Percentiles rank a stretch among this genome's conserved stretches.
These are phyloP conservation scores for Lumbricus terrestris DNA, from an alignment of 2,888 invertebrate species.

Conservation along the genomic window DNA sequence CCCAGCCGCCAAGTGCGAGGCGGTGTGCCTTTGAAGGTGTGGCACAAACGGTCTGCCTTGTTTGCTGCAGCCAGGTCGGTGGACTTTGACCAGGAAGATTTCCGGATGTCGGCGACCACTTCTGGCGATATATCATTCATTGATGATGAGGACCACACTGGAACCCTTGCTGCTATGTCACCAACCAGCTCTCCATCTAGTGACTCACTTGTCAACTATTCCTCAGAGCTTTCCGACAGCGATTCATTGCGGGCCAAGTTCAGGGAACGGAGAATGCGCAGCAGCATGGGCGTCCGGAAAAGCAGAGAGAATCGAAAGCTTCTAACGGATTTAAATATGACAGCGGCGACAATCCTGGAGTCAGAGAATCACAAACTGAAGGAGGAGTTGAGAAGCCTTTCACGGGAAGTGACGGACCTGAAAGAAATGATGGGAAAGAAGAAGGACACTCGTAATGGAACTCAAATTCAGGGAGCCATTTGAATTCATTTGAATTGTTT, in stretches of 20 bases:
- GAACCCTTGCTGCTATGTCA: background rate
- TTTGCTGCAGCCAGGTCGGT: background rate
- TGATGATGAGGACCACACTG: background rate
- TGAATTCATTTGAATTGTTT: background rate
- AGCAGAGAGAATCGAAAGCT: background rate
- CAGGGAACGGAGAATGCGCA: slow-evolving; percentile 7
- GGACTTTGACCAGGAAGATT: background rate
- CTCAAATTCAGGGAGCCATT: background rate
- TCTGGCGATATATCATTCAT: background rate
- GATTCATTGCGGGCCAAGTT: background rate
- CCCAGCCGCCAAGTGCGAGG: slow-evolving; percentile 15
- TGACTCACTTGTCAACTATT: slow-evolving; percentile 7
- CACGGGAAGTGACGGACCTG: slow-evolving; percentile 7
- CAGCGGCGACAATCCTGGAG: slow-evolving; percentile 8
- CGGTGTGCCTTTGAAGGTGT: slow-evolving; percentile 32
- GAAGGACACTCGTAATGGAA: background rate
- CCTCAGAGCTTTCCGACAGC: slow-evolving; percentile 3
- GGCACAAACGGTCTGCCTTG: slow-evolving; percentile 27
- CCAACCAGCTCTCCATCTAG: background rate
- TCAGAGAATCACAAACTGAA: slow-evolving; percentile 11
- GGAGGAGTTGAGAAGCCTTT: slow-evolving; percentile 14
- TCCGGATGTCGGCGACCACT: background rate
- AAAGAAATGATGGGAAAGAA: slow-evolving; percentile 3
- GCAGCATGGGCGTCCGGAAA: background rate
- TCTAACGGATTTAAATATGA: background rate